Conservation (phyloP, 2,797 vertebrate species). For the Microctenopoma stevenorrisi region DNA sequence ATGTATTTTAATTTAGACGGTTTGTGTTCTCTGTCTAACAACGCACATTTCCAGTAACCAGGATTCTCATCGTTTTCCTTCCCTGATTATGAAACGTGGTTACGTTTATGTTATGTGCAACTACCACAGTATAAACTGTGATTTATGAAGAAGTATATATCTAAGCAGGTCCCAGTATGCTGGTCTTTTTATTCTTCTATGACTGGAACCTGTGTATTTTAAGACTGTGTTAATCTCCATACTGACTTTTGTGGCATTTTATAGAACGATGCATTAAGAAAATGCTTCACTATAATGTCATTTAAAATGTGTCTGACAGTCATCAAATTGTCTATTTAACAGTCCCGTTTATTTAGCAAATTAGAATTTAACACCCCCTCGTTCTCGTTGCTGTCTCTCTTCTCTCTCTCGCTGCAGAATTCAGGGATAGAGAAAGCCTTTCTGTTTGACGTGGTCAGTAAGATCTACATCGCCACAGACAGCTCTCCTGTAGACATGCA, state of each 20-base stretch:
- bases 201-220: neutral
- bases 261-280: neutral
- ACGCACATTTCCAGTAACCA: no score
- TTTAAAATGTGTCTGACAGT: neutral
- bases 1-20: no score
- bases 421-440: slow-evolving; percentile 99
- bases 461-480: slow-evolving; percentile 99
- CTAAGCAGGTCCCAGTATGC: neutral
- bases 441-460: slow-evolving; percentile 99
- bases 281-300: neutral
- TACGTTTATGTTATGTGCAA: no score
- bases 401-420: slow-evolving; percentile 82
- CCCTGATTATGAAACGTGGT: no score
- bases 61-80: no score
- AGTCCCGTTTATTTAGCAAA: neutral
- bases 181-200: neutral
- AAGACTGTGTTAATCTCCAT: neutral
- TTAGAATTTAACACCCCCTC: neutral
- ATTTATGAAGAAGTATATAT: no score
- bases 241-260: neutral
- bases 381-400: neutral
- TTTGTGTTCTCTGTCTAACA: no score
- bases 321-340: neutral
- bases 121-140: neutral
- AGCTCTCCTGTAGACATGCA: slow-evolving; percentile 99